Percentiles rank a stretch among this genome's conserved stretches.
Conservation (phyloP, 2,113 vertebrate genomes). For the Fulica atra region DNA sequence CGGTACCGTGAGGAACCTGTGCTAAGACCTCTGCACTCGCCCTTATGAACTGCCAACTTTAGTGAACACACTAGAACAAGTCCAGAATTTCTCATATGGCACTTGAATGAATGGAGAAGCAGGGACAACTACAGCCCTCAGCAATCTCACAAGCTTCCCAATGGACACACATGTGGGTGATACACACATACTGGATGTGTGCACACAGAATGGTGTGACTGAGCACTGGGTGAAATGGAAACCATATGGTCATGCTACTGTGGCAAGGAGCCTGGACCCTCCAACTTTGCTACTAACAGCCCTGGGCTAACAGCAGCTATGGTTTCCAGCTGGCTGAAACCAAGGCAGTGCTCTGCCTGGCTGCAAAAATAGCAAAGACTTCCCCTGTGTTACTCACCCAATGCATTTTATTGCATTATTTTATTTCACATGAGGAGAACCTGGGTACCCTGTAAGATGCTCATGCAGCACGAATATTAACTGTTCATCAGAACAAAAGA, state of each 20-base stretch:
- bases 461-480: neutral
- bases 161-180: neutral
- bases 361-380: neutral
- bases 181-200: neutral
- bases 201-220: neutral
- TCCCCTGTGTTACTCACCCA: neutral
- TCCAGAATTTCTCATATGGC: neutral
- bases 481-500: neutral
- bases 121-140: neutral
- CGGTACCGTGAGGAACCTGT: neutral
- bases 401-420: neutral
- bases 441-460: neutral
- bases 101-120: neutral
- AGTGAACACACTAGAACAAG: neutral
- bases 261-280: neutral
- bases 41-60: neutral
- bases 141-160: neutral
- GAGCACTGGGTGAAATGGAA: neutral
- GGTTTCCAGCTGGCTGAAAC: neutral
- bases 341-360: neutral
- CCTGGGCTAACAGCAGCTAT: neutral
- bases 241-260: neutral
- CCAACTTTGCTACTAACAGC: neutral
- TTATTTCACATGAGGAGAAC: neutral
- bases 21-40: neutral